Evolutionary conservation across 1,140 invertebrate genomes (phyloP).

Genomic region (Elysia chlorotica): DNA sequence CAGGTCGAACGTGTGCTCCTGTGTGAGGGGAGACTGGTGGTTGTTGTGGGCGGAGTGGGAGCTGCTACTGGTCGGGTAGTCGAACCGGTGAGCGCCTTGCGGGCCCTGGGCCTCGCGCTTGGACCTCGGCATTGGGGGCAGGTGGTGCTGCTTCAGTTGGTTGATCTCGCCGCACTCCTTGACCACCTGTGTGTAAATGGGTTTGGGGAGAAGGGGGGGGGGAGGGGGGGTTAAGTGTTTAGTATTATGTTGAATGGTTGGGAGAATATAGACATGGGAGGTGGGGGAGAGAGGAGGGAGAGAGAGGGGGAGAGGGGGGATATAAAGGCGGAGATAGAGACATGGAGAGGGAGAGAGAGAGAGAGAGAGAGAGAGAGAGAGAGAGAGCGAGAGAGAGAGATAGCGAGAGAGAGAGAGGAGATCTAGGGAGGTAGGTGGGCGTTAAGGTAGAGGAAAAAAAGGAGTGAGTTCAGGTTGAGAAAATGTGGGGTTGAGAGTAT

Average conservation of each 20-base stretch:
- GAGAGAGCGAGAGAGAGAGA: neutral
- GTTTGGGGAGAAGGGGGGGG: too few species aligned
- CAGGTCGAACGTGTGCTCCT: too few species aligned
- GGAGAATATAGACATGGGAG: neutral
- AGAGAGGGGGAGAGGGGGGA: neutral
- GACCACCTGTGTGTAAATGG: too few species aligned
- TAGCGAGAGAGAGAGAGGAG: neutral
- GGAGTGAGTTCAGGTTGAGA: neutral
- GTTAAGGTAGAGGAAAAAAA: neutral
- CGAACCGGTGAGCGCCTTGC: too few species aligned
- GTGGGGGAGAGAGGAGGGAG: neutral
- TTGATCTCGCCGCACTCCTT: too few species aligned
- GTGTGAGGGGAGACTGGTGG: too few species aligned
- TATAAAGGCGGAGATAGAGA: neutral
- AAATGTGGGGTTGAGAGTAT: neutral
- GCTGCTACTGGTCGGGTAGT: conserved; percentile 4
- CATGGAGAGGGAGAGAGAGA: neutral
- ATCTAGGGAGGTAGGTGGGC: neutral
- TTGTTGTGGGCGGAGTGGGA: conserved; percentile 46
- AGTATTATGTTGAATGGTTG: too few species aligned
- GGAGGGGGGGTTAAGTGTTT: too few species aligned
- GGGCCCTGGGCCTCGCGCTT: too few species aligned
- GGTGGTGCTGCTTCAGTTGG: too few species aligned
- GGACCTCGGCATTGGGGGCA: too few species aligned
- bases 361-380: neutral